A percentile compares a stretch with the other conserved stretches of the same genome.
Evolutionary conservation across 2,113 vertebrate species (phyloP).

Genomic region (Melanocharis versteri): DNA sequence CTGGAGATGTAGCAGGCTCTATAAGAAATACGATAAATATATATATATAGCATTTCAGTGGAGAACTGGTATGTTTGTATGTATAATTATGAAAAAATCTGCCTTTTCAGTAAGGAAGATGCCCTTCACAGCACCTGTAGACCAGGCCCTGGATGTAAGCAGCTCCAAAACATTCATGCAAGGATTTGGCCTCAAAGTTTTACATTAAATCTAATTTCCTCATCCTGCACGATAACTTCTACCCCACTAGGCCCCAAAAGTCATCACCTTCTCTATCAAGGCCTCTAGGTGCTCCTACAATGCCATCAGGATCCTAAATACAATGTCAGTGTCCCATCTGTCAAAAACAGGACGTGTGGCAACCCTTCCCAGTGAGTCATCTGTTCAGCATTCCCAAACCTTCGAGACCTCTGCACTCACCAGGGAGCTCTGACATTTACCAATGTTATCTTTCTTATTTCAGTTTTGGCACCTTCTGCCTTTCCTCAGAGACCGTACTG

Average conservation of each 20-base stretch:
- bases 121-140: neutral
- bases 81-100: neutral
- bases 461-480: constrained; percentile 57
- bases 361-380: constrained; percentile 59
- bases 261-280: neutral
- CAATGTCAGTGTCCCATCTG: neutral
- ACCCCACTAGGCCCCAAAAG: neutral
- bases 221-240: neutral
- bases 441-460: constrained; percentile 74
- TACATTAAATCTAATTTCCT: neutral
- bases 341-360: constrained; percentile 37
- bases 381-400: constrained; percentile 39
- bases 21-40: rapidly evolving
- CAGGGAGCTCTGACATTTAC: constrained; percentile 66
- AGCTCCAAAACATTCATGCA: neutral
- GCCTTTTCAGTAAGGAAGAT: neutral
- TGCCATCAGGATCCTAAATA: neutral
- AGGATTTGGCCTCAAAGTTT: neutral
- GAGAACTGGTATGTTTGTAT: neutral
- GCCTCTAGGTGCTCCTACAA: constrained; percentile 9
- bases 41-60: neutral
- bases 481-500: neutral
- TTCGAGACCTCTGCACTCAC: constrained; percentile 51
- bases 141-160: neutral
- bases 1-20: neutral